Evolutionary conservation across 2,797 vertebrate genomes (phyloP).

Genomic region (Onychomys torridus): DNA sequence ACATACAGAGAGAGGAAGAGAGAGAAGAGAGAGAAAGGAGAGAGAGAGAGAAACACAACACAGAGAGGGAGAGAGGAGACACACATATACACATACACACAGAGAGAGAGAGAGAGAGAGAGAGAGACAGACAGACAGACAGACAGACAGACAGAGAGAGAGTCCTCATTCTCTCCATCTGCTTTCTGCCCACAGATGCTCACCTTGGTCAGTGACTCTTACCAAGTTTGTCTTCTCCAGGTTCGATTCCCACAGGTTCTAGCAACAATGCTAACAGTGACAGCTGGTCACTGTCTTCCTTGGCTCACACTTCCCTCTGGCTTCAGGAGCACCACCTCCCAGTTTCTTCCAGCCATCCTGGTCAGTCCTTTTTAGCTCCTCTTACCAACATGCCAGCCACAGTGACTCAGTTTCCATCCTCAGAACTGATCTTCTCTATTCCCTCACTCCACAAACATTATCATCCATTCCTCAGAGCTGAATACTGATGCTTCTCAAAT

Average conservation of each 20-base stretch:
- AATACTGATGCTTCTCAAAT: not conserved
- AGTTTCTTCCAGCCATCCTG: not conserved
- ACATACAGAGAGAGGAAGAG: not conserved
- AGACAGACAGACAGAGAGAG: too few relatives aligned
- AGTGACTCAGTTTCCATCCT: not conserved
- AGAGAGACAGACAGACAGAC: not conserved
- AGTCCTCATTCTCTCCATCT: not conserved
- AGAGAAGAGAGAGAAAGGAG: not conserved
- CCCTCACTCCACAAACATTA: not conserved
- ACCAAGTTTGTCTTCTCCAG: not conserved
- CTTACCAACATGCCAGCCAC: not conserved
- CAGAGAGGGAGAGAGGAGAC: not conserved
- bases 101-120: not conserved
- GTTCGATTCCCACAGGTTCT: not conserved
- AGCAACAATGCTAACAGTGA: too few relatives aligned
- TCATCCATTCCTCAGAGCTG: not conserved
- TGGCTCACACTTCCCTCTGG: not conserved
- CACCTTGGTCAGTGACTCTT: accelerated
- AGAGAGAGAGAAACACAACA: too few relatives aligned
- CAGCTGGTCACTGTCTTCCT: not conserved
- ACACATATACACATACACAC: too few relatives aligned
- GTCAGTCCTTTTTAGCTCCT: not conserved
- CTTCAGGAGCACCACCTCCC: not conserved
- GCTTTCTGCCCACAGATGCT: not conserved
- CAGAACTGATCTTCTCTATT: not conserved